Percentiles rank a stretch among this genome's conserved stretches.
Evolutionary conservation across 1,140 invertebrate genomes (phyloP).

Genomic region (Drosophila watanabei): DNA sequence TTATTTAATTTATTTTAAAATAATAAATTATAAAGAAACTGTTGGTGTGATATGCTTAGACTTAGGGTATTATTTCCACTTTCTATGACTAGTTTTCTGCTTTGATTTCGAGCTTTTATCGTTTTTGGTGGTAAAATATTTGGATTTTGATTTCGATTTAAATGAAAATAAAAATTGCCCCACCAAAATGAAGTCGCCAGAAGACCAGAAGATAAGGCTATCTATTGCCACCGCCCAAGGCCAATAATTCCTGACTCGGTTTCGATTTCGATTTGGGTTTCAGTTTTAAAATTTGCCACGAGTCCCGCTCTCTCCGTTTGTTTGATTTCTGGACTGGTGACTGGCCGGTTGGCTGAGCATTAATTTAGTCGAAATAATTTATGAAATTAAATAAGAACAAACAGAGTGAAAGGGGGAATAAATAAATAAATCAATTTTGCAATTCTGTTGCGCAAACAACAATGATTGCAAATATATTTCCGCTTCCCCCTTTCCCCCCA

Average conservation of each 20-base stretch:
- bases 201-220: conserved; percentile 26
- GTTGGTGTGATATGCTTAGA: background rate
- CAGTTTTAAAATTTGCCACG: conserved; percentile 14
- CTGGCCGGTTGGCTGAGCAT: conserved; percentile 41
- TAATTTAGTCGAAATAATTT: conserved; percentile 76
- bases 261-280: conserved; percentile 32
- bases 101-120: conserved; percentile 13
- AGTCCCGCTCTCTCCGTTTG: background rate
- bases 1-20: background rate
- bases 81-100: background rate
- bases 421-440: conserved; percentile 79
- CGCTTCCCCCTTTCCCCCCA: background rate
- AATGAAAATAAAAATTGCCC: conserved; percentile 15
- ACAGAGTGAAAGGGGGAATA: conserved; percentile 52
- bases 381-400: conserved; percentile 75
- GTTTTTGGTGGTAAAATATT: conserved; percentile 11
- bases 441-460: conserved; percentile 56
- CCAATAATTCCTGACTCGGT: conserved; percentile 41
- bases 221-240: conserved; percentile 20
- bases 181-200: conserved; percentile 8
- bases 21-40: background rate
- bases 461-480: conserved; percentile 33
- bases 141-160: conserved; percentile 41
- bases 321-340: conserved; percentile 29
- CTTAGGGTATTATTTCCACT: conserved; percentile 8